Base-by-base conservation (phyloP, 2,797 vertebrate species). In the Semaprochilodus insignis region DNA sequence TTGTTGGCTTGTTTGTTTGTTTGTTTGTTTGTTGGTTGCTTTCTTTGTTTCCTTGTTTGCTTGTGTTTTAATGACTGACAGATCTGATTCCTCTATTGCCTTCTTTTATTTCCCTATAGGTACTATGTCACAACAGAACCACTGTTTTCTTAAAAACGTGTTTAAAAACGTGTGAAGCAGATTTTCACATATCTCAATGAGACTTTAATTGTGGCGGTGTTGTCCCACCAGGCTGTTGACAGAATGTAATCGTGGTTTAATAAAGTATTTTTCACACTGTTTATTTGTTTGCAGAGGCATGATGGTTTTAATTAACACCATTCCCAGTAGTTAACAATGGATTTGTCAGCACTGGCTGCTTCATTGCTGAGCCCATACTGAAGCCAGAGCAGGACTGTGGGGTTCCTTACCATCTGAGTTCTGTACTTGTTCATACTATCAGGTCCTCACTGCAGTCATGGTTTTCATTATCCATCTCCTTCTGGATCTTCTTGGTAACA, bases 211-310 rank as follows among this genome's bases (percentile, higher is more conserved):
- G 31, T 40, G 34, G n/a, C n/a, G 27, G 17, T 76, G 34, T 69
- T 54, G 10, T 81, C 11, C 27, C 13, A 34, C 52, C 48, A 23
- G 31, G 27, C 27, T 67, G 52, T 34, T 40, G 27, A 23, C 21
- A 21, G 54, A 40, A 36, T 25, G 4, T 31, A 19, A 59, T 36
- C 63, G 81, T 77, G n/a, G 62, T 36, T 34, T 77, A 77, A 82
- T 82, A 25, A 55, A 40, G 13, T 34, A n/a, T 63, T 77, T 77
- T 63, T 14, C 23, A 31, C 44, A 48, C 44, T 48, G 44, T 48
- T 48, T 31, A 25, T 2, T 44, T 63, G 23, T 15, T 4, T 27
- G 3, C 4, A 27, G 60, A 27, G 10, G 14, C 16, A 4, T 63
- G 8, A 13, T 63, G 16, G 1, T 23, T 6, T 6, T 44, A 6